These are phyloP conservation scores for Drosophila melanica DNA, from an alignment of 1,140 invertebrate genomes.

Conservation along the genomic window DNA sequence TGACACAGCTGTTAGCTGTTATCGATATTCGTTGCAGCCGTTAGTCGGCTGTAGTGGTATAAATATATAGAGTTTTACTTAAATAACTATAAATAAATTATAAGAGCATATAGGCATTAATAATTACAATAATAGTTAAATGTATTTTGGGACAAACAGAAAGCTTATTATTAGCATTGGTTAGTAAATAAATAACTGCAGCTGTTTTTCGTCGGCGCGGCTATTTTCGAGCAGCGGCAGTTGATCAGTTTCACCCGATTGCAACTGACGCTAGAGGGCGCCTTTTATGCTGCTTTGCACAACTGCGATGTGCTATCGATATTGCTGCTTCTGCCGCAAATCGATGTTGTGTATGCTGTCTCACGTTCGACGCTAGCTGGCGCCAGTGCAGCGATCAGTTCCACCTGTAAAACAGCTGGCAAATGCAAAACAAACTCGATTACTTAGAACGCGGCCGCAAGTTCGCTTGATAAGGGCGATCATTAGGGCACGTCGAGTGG, in stretches of 20 bases:
- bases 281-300: not conserved
- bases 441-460: constrained; percentile 36
- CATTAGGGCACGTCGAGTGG: constrained; percentile 27
- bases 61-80: too few relatives aligned
- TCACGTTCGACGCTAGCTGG: constrained; percentile 23
- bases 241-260: too few relatives aligned
- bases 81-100: too few relatives aligned
- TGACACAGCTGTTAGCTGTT: constrained; percentile 13
- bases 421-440: constrained; percentile 46
- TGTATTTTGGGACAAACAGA: too few relatives aligned
- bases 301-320: not conserved
- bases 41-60: not conserved
- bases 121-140: too few relatives aligned
- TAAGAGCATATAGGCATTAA: too few relatives aligned
- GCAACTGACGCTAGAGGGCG: not conserved
- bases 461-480: constrained; percentile 43
- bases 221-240: too few relatives aligned
- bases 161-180: too few relatives aligned
- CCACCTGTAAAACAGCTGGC: constrained; percentile 43
- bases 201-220: too few relatives aligned
- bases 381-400: constrained; percentile 29
- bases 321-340: not conserved
- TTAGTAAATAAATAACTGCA: too few relatives aligned
- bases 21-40: constrained; percentile 7
- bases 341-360: not conserved